A percentile compares a stretch with the other conserved stretches of the same genome.
phyloP scores from a whole-genome alignment of 2,888 invertebrate species.

The Dendrolimus houi region DNA sequence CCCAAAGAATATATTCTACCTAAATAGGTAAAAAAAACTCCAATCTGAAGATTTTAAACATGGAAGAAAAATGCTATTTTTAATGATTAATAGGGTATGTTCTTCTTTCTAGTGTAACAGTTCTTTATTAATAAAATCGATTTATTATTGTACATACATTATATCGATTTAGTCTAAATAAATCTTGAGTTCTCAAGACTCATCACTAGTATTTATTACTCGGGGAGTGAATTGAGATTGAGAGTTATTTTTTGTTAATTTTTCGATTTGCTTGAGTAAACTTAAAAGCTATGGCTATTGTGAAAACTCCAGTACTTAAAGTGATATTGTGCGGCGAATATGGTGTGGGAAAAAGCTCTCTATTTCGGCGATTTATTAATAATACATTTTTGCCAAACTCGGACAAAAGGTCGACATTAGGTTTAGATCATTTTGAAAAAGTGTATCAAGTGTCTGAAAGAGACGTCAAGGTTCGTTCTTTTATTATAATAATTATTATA shows the following conservation, averaged over 20 bases:
- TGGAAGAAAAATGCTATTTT: no score
- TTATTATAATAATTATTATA: neutral
- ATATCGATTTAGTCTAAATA: no score
- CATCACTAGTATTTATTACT: no score
- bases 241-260: neutral
- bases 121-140: no score
- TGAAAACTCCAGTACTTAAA: conserved; percentile 90
- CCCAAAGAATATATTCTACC: no score
- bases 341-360: conserved; percentile 95
- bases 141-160: no score
- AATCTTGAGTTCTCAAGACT: no score
- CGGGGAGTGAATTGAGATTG: conserved; percentile 2
- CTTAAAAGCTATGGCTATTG: conserved; percentile 80
- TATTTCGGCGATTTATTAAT: conserved; percentile 93
- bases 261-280: no score
- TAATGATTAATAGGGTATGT: no score
- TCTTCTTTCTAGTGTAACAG: no score
- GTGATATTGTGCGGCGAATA: conserved; percentile 97
- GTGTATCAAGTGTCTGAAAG: conserved; percentile 85
- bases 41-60: no score
- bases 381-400: conserved; percentile 90
- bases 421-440: conserved; percentile 93
- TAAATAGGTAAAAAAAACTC: no score
- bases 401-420: conserved; percentile 91
- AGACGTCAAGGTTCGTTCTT: conserved; percentile 81